Evolutionary conservation across 1,140 invertebrate species (phyloP).

Genomic region (Platyura marginata): DNA sequence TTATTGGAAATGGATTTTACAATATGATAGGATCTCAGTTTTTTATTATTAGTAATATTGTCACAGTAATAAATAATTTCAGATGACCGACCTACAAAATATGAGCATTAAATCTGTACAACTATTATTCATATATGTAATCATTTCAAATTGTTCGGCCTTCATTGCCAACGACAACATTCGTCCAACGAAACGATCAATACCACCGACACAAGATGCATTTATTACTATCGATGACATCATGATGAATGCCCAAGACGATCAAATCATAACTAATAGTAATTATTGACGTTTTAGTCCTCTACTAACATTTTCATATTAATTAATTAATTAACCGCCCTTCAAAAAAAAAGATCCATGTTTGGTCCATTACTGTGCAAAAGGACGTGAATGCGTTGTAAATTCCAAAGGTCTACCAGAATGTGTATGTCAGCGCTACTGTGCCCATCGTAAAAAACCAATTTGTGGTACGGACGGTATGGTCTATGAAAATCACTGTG

Average conservation of each 20-base stretch:
- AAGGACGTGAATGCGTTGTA: slow-evolving; percentile 44
- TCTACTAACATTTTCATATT: background rate
- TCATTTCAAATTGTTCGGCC: background rate
- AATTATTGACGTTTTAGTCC: background rate
- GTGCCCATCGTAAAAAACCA: slow-evolving; percentile 34
- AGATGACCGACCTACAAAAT: background rate
- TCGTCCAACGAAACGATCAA: background rate
- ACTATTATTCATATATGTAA: no score
- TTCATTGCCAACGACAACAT: background rate
- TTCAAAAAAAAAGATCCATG: no score
- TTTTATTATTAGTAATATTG: background rate
- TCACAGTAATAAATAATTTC: background rate
- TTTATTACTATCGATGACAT: background rate
- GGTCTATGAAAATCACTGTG: slow-evolving; percentile 57
- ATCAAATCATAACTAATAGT: background rate
- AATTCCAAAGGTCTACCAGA: slow-evolving; percentile 26
- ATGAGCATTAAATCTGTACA: no score
- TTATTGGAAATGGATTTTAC: no score
- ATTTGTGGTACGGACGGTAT: slow-evolving; percentile 59
- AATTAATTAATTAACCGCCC: no score
- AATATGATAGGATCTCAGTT: background rate
- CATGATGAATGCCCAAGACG: background rate
- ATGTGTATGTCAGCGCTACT: slow-evolving; percentile 44
- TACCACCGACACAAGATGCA: background rate
- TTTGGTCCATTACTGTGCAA: slow-evolving; percentile 41